phyloP scores from a whole-genome alignment of 2,888 invertebrate genomes.

The Calliopum simillimum region DNA sequence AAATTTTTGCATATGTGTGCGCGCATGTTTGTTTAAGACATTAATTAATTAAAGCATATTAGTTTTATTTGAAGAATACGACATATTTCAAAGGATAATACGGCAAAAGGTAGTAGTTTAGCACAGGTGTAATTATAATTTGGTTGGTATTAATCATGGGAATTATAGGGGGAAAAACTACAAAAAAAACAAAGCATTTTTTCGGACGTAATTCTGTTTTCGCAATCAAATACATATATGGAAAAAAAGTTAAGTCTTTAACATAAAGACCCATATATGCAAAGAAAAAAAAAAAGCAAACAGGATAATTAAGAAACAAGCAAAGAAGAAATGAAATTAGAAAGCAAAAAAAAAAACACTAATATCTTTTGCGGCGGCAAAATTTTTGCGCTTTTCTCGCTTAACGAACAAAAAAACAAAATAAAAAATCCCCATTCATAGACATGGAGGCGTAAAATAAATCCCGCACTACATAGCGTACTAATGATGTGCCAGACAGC shows the following conservation, averaged over 20 bases:
- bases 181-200: no score
- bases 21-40: background rate
- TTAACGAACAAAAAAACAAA: background rate
- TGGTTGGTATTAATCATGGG: no score
- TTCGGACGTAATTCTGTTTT: no score
- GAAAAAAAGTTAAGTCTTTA: background rate
- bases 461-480: constrained; percentile 3
- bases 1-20: no score
- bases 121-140: no score
- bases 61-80: background rate
- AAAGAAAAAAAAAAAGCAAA: background rate
- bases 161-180: no score
- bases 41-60: background rate
- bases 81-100: no score
- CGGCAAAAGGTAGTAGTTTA: no score
- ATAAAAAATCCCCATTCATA: no score
- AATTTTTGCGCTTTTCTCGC: constrained; percentile 1
- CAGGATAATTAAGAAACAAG: background rate
- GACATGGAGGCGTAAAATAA: background rate
- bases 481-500: constrained; percentile 23
- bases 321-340: background rate
- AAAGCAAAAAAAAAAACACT: background rate
- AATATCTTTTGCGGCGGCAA: background rate
- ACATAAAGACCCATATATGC: background rate
- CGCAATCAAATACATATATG: no score